Base-by-base conservation (phyloP, 2,113 vertebrate species). In the Rynchops niger region DNA sequence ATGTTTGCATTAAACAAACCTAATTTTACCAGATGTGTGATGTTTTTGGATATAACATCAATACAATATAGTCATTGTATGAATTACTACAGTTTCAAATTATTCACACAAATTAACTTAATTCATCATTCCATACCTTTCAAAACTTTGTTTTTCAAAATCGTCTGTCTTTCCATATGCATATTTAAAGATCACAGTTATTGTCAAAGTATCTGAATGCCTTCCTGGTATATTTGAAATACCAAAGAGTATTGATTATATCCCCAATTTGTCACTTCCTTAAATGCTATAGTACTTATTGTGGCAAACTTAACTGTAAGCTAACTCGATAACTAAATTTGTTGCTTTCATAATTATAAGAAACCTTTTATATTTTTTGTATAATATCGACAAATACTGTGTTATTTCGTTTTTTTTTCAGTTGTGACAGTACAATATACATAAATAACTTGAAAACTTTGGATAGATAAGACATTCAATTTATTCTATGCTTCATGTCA, bases 371-470 rank as follows among this genome's bases (percentile, higher is more conserved):
- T 84, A 59, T 53, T 56, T 71, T 15, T 30, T 45, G 5, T 62
- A 61, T 29, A 66, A 65, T 19, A 53, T 84, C 82, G 69, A 72
- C 17, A 94, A 61, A 65, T 92, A 42, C 38, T 66, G 43, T 63
- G 6, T 49, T 84, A 87, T 86, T 88, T 67, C 59, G 63, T 71
- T 59, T 70, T 96, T 72, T 89, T 22, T 21, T 93, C 53, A 59
- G 15, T 78, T 95, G 45, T 66, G 93, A 94, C 30, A 91, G 73
- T 38, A 81, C 8, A 80, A 4, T 25, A 59, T 83, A 61, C 52
- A 77, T n/a, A 96, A 96, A 61, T 29, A 30, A 71, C 25, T 84
- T 79, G 58, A 95, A 96, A 89, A 70, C 12, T 47, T 25, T 77
- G 34, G 13, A 45, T 40, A 96, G 34, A 82, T 53, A 95, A 92